Percentiles rank a stretch among this genome's conserved stretches.
phyloP scores from a whole-genome alignment of 1,140 invertebrate species.

The Drosophila yakuba region DNA sequence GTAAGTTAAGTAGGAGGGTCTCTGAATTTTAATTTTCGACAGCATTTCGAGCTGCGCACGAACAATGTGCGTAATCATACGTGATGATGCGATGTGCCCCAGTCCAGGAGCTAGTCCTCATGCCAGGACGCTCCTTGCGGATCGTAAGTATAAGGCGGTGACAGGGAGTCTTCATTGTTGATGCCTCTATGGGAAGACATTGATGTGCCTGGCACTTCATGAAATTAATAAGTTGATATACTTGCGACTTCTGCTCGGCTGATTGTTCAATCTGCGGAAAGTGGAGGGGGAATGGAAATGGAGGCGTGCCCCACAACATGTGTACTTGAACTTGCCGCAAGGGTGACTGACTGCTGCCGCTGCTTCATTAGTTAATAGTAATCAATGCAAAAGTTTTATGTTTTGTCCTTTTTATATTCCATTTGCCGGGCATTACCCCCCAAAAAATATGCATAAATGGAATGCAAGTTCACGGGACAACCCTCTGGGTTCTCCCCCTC shows the following conservation, averaged over 20 bases:
- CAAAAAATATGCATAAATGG: constrained; percentile 51
- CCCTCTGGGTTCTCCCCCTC: constrained; percentile 24
- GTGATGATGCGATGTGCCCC: constrained; percentile 75
- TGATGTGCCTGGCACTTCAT: constrained; percentile 80
- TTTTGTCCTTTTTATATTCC: constrained; percentile 16
- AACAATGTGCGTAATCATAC: constrained; percentile 84
- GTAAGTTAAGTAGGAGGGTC: constrained; percentile 81
- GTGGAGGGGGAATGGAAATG: not conserved
- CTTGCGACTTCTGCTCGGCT: constrained; percentile 52
- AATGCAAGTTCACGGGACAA: constrained; percentile 25
- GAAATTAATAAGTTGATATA: constrained; percentile 84
- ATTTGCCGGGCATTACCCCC: constrained; percentile 16
- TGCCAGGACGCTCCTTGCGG: constrained; percentile 31
- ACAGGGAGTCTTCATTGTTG: constrained; percentile 50
- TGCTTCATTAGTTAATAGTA: constrained; percentile 52
- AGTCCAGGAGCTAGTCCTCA: constrained; percentile 27
- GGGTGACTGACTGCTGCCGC: constrained; percentile 10
- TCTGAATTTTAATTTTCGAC: constrained; percentile 84
- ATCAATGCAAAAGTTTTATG: constrained; percentile 38
- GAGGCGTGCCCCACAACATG: constrained; percentile 41
- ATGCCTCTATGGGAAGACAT: constrained; percentile 72
- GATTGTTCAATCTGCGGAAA: constrained; percentile 16
- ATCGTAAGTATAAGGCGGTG: constrained; percentile 39
- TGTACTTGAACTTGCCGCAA: constrained; percentile 42
- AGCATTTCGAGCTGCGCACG: constrained; percentile 79